Evolutionary conservation across 2,113 vertebrate species (phyloP), one percentile per base, ranked within the genome.

Genomic region (Mellivora capensis): DNA sequence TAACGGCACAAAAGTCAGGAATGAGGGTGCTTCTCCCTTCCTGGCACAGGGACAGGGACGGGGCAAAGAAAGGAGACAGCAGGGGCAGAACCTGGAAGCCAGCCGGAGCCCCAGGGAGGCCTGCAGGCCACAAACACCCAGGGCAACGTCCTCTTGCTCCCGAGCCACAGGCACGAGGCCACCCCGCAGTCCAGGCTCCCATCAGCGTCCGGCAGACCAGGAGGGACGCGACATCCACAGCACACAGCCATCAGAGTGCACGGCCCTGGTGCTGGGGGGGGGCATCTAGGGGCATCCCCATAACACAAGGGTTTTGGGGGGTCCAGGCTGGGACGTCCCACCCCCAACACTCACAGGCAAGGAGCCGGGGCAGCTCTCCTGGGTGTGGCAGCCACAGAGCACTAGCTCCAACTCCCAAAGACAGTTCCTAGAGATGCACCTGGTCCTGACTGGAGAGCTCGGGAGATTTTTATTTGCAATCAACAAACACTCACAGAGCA

Each of bases 401-500:
- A 34, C 7, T 8, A 42, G 76, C 76, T 69, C 47, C 59, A 25
- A 17, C 6, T 87, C n/a, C 21, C 72, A 1, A 57, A 76, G 93
- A n/a, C 20, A 5, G 84, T 25, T 39, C 87, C 64, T 9, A 31
- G 25, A 72, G 44, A 61, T 7, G 42, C 94, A 91, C 37, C 90
- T 37, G 76, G 42, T 85, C 88, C 64, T 82, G 67, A 79, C 81
- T 59, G 52, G 37, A 6, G 0, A 0, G 69, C 1, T 71, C 0
- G 15, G 0, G 37, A 57, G 3, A 20, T 72, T 97, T 97, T 59
- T 92, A 96, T 72, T 97, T 97, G 94, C 96, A 86, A 82, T 93
- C 97, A 96, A 93, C 91, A 93, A 96, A 79, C 89, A n/a, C 15
- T 23, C 34, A 34, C 4, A 25, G 64, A 77, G 21, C 31, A 14